Evolutionary conservation across 2,113 vertebrate species (phyloP).

Genomic region (Erpornis zantholeuca): DNA sequence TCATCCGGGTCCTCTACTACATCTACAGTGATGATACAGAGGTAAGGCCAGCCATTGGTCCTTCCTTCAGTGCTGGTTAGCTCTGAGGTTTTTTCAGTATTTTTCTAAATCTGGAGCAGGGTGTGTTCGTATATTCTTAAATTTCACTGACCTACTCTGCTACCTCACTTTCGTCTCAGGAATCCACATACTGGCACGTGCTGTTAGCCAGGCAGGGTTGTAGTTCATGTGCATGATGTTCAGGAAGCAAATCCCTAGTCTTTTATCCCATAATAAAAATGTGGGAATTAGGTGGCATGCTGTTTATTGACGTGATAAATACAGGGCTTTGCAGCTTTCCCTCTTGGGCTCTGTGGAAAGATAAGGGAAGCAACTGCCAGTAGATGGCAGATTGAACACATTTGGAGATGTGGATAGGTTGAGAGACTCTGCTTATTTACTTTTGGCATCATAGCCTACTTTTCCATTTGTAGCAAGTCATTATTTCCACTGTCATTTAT

Average conservation of each 20-base stretch:
- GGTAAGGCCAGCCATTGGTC: constrained; percentile 66
- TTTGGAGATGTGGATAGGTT: background rate
- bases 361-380: constrained; percentile 12
- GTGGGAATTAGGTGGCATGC: background rate
- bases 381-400: constrained; percentile 42
- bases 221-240: background rate
- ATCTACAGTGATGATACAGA: constrained; percentile 92
- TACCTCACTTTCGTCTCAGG: background rate
- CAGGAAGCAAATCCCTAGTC: background rate
- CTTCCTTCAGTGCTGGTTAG: background rate
- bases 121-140: background rate
- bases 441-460: background rate
- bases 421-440: background rate
- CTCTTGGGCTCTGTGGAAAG: background rate
- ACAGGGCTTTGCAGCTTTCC: background rate
- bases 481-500: background rate
- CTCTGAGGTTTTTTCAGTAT: background rate
- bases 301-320: background rate
- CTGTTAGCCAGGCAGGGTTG: background rate
- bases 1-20: constrained; percentile 89
- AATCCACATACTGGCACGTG: background rate
- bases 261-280: background rate
- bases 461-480: constrained; percentile 30
- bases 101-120: background rate
- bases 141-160: background rate